phyloP scores from a whole-genome alignment of 2,797 vertebrate species.

The Falco novaeseelandiae region DNA sequence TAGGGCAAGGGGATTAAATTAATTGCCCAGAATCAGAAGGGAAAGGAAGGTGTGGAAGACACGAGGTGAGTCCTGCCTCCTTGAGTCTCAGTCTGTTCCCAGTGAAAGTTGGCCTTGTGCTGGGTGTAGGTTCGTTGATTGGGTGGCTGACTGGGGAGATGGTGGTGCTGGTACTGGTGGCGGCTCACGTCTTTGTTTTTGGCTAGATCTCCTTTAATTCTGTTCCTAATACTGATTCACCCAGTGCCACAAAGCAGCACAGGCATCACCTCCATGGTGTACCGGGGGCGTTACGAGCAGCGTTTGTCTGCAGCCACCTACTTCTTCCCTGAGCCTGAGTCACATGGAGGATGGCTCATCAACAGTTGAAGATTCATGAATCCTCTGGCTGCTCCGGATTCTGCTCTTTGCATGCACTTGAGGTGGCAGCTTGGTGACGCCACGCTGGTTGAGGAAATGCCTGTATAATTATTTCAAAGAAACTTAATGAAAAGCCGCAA shows the following conservation, averaged over 20 bases:
- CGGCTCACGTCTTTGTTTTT: neutral
- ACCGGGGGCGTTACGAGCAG: rapidly evolving
- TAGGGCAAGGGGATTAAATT: neutral
- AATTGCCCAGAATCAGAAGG: neutral
- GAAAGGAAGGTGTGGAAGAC: neutral
- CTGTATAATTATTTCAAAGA: neutral
- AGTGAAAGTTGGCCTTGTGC: rapidly evolving
- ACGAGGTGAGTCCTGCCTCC: rapidly evolving
- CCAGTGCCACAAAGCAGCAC: neutral
- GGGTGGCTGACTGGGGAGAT: rapidly evolving
- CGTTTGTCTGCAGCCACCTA: neutral
- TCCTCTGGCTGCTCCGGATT: neutral
- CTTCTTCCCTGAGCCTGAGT: neutral
- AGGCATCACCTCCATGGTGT: rapidly evolving
- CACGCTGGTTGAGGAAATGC: neutral
- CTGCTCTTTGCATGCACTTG: neutral
- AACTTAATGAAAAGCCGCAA: neutral
- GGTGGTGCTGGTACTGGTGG: neutral
- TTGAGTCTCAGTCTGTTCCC: rapidly evolving
- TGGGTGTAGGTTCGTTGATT: rapidly evolving
- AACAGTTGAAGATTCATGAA: neutral
- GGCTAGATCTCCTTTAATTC: neutral
- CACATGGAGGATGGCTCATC: rapidly evolving
- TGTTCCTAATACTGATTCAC: rapidly evolving
- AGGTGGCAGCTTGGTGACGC: neutral